phyloP scores from a whole-genome alignment of 2,797 vertebrate species.

The Nyctalus aviator region DNA sequence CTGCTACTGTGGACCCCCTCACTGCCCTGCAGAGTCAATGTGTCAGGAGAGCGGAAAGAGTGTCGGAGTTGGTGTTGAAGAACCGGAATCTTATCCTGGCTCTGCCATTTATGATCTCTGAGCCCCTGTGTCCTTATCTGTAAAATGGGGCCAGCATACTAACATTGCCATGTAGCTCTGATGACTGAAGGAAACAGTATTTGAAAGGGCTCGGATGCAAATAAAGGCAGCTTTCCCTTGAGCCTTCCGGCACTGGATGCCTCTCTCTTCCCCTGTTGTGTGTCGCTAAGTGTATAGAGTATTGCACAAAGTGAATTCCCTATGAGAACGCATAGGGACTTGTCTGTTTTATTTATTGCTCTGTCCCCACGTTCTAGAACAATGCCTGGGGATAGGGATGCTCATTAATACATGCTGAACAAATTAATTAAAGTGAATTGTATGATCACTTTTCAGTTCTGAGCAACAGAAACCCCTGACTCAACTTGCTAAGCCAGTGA shows the following conservation, averaged over 20 bases:
- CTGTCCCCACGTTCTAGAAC: conserved; percentile 6
- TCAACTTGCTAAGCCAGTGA: neutral
- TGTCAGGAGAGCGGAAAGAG: neutral
- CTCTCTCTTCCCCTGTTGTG: neutral
- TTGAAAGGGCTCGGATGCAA: neutral
- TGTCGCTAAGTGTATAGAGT: neutral
- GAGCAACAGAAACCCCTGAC: conserved; percentile 6
- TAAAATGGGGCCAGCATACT: neutral
- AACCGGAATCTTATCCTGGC: conserved; percentile 4
- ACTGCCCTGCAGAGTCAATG: neutral
- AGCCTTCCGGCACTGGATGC: neutral
- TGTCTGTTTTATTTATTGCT: conserved; percentile 45
- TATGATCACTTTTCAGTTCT: neutral
- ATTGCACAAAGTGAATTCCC: neutral
- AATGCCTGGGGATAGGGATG: neutral
- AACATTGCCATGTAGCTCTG: neutral
- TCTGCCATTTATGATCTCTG: neutral
- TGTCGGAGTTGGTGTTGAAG: neutral
- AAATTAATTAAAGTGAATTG: conserved; percentile 45
- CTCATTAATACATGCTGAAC: neutral
- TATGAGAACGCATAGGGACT: neutral
- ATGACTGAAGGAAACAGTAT: neutral
- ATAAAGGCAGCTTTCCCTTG: neutral
- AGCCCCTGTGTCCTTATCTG: neutral
- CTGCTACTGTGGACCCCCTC: neutral